Conservation (phyloP, 2,888 invertebrate genomes). For the Limnephilus auricula region DNA sequence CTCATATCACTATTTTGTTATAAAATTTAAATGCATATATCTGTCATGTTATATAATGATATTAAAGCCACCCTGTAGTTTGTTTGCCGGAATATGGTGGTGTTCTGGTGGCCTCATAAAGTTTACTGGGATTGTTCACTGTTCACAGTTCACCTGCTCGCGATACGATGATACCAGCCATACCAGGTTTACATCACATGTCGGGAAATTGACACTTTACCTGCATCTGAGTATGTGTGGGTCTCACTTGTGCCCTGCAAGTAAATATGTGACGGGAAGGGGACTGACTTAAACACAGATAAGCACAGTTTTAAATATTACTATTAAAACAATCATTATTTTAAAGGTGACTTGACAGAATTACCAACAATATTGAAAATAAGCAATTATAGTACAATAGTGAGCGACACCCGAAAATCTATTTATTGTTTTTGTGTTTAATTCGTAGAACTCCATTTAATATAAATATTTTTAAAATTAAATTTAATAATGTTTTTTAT, state of each 20-base stretch:
- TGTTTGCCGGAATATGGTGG: not conserved
- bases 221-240: not conserved
- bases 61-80: constrained; percentile 14
- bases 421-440: too few relatives aligned
- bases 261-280: not conserved
- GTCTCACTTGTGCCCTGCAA: not conserved
- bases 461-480: too few relatives aligned
- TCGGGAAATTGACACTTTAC: not conserved
- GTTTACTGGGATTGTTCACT: not conserved
- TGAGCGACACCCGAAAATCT: too few relatives aligned
- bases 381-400: too few relatives aligned
- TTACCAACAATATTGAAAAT: not conserved
- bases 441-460: too few relatives aligned
- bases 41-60: not conserved
- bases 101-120: constrained; percentile 38
- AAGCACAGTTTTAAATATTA: not conserved
- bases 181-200: not conserved
- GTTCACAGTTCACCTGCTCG: constrained; percentile 35
- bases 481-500: too few relatives aligned
- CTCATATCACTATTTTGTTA: not conserved
- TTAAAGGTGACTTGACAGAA: not conserved
- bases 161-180: not conserved
- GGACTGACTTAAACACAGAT: not conserved
- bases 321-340: not conserved
- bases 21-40: not conserved